Evolutionary conservation across 2,797 vertebrate genomes (phyloP).

Genomic region (Enteromius viviparus): DNA sequence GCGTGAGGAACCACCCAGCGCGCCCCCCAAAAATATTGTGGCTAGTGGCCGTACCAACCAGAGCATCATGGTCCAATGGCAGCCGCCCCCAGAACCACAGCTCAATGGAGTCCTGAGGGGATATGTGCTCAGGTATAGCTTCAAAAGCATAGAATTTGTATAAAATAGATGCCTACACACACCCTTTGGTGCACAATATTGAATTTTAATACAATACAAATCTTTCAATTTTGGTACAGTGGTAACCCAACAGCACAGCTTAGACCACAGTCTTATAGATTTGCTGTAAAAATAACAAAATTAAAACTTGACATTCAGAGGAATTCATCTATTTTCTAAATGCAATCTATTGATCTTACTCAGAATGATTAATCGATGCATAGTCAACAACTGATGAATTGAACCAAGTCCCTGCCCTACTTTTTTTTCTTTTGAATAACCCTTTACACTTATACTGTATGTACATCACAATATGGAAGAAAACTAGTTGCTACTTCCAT

Average conservation of each 20-base stretch:
- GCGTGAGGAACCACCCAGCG: conserved; percentile 92
- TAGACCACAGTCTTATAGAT: not conserved
- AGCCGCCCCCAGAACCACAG: conserved; percentile 92
- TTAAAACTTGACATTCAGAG: not conserved
- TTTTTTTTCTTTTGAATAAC: not conserved
- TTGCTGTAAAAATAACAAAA: not conserved
- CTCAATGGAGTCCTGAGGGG: conserved; percentile 92
- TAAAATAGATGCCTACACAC: not conserved
- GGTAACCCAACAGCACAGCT: not conserved
- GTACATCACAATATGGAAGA: not conserved
- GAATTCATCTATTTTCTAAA: not conserved
- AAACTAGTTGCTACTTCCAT: not conserved
- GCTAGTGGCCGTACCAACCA: conserved; percentile 96
- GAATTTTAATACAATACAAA: not conserved
- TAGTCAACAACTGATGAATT: not conserved
- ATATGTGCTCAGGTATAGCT: conserved; percentile 87
- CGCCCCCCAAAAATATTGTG: conserved; percentile 93
- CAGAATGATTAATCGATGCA: not conserved
- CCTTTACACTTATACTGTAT: not conserved
- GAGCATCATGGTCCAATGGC: conserved; percentile 99
- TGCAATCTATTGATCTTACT: not conserved
- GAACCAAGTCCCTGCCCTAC: not conserved
- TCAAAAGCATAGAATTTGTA: not conserved
- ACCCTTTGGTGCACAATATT: not conserved
- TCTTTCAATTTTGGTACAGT: not conserved